Evolutionary conservation across 2,113 vertebrate genomes (phyloP), one percentile per base, ranked within the genome.

Genomic region (Parus major): DNA sequence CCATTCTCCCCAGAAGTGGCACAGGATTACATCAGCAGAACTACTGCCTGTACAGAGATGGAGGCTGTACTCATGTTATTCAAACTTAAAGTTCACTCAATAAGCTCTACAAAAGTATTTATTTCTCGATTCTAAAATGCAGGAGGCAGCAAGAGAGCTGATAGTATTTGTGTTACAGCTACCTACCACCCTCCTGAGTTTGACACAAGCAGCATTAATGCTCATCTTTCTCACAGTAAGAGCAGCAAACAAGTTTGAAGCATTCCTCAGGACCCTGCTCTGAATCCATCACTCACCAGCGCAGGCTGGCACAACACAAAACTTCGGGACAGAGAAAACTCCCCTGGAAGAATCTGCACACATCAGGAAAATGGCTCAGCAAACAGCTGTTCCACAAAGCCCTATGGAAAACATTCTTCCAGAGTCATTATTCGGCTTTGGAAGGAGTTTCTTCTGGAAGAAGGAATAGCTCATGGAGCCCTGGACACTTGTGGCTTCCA

Each of bases 341-440:
- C 61, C 86, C 70, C 57, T 61, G 3, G 41, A 55, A 47, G 68
- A 56, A 92, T 49, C 0, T 63, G 50, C 79, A 72, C 15, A 0
- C 50, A 28, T 73, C 46, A 82, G 75, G 82, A 85, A 95, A 76
- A 25, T 2, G 33, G 70, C 39, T 71, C 33, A 12, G 59, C 59
- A 61, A 92, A 20, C 71, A 86, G 85, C 93, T 90, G 75, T 39
- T 75, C 49, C 69, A 68, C 79, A 93, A 87, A 95, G 36, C 83
- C 81, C 65, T 16, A 0, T 0, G 19, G 88, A 92, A 91, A 95
- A 80, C 2, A 4, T 55, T 82, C 69, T 52, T 72, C 61, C 81
- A 85, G 63, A 57, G 78, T 57, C 61, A 47, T 81, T 65, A 68
- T 56, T 82, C 4, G 5, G 70, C 53, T 87, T 53, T 79, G 86